These are phyloP conservation scores for Papilio aristodemus DNA, from an alignment of 1,140 invertebrate species.

Conservation along the genomic window DNA sequence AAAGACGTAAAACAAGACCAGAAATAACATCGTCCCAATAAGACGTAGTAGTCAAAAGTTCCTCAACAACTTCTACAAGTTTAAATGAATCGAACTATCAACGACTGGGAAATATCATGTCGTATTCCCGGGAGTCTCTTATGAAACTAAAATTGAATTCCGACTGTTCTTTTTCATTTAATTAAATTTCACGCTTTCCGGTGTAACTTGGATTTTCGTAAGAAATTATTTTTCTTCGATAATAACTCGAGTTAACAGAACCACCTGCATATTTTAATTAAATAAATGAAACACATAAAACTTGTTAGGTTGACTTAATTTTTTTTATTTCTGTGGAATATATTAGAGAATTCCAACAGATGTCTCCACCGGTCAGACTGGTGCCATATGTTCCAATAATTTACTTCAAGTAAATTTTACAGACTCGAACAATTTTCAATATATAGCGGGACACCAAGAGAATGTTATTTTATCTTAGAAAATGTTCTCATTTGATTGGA, in stretches of 20 bases:
- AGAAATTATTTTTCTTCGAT: not conserved
- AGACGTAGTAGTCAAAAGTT: constrained; percentile 20
- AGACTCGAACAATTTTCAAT: too few relatives aligned
- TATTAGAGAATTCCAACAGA: not conserved
- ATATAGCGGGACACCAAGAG: too few relatives aligned
- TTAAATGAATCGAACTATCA: constrained; percentile 26
- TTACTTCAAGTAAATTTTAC: too few relatives aligned
- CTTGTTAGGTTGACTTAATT: not conserved
- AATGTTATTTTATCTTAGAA: not conserved
- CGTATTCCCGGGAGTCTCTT: constrained; percentile 13
- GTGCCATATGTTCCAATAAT: too few relatives aligned
- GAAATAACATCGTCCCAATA: not conserved
- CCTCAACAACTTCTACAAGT: constrained; percentile 18
- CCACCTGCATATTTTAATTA: constrained; percentile 1
- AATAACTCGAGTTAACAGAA: constrained; percentile 7
- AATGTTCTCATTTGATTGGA: too few relatives aligned
- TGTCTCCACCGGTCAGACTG: not conserved
- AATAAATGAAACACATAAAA: not conserved
- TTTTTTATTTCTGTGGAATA: not conserved
- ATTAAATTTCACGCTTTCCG: constrained; percentile 16
- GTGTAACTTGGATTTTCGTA: not conserved
- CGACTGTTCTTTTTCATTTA: constrained; percentile 14
- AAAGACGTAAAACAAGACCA: not conserved
- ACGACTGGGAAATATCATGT: constrained; percentile 16
- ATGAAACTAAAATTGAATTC: constrained; percentile 22